Evolutionary conservation across 2,113 vertebrate species (phyloP).

Genomic region (Azemiops feae): DNA sequence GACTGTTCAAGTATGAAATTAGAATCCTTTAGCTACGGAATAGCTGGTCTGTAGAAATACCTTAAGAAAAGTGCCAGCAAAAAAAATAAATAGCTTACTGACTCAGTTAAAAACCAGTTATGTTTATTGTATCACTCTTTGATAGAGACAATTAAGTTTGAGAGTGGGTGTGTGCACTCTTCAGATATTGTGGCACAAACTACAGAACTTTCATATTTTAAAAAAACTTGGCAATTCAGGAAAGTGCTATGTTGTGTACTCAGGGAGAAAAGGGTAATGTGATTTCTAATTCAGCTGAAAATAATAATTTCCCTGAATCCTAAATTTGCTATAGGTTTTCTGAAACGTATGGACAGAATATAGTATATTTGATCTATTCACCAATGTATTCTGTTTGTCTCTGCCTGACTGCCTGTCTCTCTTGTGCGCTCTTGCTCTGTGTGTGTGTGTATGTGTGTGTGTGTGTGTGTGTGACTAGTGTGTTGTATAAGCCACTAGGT

Average conservation of each 20-base stretch:
- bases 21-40: not conserved
- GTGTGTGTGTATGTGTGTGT: too few relatives aligned
- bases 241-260: not conserved
- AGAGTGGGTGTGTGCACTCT: not conserved
- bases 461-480: too few relatives aligned
- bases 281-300: not conserved
- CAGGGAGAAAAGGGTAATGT: not conserved
- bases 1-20: not conserved
- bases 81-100: not conserved
- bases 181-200: not conserved
- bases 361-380: not conserved
- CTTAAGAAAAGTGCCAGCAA: not conserved
- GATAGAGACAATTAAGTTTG: rapidly evolving
- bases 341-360: not conserved
- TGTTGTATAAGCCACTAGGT: not conserved
- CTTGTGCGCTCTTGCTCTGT: not conserved
- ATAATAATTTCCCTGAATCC: not conserved
- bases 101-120: too few relatives aligned
- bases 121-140: not conserved
- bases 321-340: not conserved
- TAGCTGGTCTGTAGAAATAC: not conserved
- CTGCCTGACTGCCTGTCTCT: not conserved
- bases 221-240: not conserved
- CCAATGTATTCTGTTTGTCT: not conserved
- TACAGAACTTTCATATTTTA: not conserved